Percentiles rank a stretch among this genome's conserved stretches.
Conservation (phyloP, 1,140 invertebrate species). For the Caligus rogercresseyi region DNA sequence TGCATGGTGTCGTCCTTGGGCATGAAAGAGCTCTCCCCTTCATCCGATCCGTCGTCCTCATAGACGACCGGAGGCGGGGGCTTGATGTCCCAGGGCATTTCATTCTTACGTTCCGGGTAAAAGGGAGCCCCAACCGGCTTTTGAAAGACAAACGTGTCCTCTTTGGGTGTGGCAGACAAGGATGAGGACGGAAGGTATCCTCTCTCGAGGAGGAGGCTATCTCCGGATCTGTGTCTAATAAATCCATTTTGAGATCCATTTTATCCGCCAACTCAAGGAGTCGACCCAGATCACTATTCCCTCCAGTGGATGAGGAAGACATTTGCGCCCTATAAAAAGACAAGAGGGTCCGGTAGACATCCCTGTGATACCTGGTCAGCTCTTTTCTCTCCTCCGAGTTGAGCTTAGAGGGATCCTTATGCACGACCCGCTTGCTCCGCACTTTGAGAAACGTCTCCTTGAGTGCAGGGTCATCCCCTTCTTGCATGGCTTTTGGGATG, state of each 20-base stretch:
- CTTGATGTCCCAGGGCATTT: not conserved
- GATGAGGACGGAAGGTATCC: not conserved
- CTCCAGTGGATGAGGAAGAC: not conserved
- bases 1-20: not conserved
- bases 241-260: not conserved
- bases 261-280: not conserved
- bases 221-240: too few relatives aligned
- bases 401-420: not conserved
- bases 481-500: too few relatives aligned
- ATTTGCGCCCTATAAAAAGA: not conserved
- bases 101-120: not conserved
- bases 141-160: not conserved
- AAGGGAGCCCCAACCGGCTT: not conserved
- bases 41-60: not conserved
- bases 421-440: not conserved
- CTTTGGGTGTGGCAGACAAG: not conserved
- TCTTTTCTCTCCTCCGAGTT: not conserved
- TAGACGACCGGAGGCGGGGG: not conserved
- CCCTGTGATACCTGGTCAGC: not conserved
- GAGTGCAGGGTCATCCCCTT: too few relatives aligned
- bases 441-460: not conserved
- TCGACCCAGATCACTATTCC: not conserved
- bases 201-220: too few relatives aligned
- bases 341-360: not conserved
- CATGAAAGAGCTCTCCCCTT: too few relatives aligned